Percentiles rank a stretch among this genome's conserved stretches.
These are phyloP conservation scores for Caenorhabditis inopinata DNA, from an alignment of 1,140 invertebrate genomes.

Conservation along the genomic window DNA sequence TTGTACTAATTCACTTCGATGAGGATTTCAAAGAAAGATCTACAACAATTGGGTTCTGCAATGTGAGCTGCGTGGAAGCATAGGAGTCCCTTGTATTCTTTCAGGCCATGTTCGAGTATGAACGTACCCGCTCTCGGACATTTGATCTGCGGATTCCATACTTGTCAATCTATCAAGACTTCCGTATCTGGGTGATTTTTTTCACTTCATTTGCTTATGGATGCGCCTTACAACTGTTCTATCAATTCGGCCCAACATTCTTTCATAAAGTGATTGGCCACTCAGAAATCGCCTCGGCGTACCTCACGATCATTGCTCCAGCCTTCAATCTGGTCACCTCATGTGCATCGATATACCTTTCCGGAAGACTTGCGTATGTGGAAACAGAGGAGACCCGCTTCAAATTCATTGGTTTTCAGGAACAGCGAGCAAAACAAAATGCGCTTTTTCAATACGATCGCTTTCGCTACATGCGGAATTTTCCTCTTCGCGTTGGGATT, in stretches of 20 bases:
- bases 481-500: constrained; percentile 25
- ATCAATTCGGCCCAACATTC: constrained; percentile 38
- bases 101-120: constrained; percentile 28
- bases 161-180: constrained; percentile 36
- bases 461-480: constrained; percentile 2
- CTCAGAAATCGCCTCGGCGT: background rate
- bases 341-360: background rate
- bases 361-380: constrained; percentile 16
- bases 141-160: constrained; percentile 35
- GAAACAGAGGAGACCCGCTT: background rate
- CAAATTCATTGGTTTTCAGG: background rate
- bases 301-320: constrained; percentile 23
- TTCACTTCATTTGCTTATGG: constrained; percentile 34
- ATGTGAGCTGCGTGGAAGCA: no score
- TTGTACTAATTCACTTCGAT: constrained; percentile 30
- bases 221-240: constrained; percentile 20
- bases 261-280: constrained; percentile 10
- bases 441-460: constrained; percentile 27
- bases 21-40: constrained; percentile 36
- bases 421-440: constrained; percentile 35
- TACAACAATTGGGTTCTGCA: background rate
- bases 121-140: constrained; percentile 16
- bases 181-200: constrained; percentile 32
- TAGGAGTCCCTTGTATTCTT: no score
- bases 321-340: constrained; percentile 8